Percentiles rank a stretch among this genome's conserved stretches.
Evolutionary conservation across 2,113 vertebrate genomes (phyloP).

Genomic region (Clarias macrocephalus): DNA sequence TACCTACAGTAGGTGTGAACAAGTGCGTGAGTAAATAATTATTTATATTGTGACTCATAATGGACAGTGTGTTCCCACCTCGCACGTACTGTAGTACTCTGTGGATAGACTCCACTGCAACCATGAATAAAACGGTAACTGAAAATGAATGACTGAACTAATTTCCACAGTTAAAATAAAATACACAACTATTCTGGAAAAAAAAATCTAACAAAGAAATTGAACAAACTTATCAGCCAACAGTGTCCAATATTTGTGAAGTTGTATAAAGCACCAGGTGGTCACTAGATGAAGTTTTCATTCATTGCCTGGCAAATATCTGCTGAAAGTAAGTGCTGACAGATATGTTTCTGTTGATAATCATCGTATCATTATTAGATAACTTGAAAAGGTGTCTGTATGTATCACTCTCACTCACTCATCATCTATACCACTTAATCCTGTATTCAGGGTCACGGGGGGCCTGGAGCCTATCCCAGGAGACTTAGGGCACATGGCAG

Average conservation of each 20-base stretch:
- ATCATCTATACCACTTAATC: too few species aligned
- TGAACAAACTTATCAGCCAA: background rate
- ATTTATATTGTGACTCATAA: background rate
- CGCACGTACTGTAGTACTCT: background rate
- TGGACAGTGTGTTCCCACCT: background rate
- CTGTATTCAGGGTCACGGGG: too few species aligned
- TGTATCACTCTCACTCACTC: too few species aligned
- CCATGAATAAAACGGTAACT: background rate
- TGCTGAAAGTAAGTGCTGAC: background rate
- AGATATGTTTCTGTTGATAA: background rate
- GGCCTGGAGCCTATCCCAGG: too few species aligned
- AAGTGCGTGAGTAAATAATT: background rate
- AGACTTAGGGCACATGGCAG: too few species aligned
- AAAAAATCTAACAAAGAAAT: background rate
- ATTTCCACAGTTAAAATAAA: background rate
- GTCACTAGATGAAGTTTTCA: background rate
- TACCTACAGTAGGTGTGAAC: background rate
- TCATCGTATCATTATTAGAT: background rate
- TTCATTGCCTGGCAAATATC: background rate
- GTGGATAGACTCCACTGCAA: background rate
- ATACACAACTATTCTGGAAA: background rate
- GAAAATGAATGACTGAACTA: background rate
- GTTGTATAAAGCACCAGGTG: background rate
- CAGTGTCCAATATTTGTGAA: background rate
- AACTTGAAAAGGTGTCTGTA: background rate